Conservation (phyloP, 2,113 vertebrate species). For the Pardalotus punctatus region DNA sequence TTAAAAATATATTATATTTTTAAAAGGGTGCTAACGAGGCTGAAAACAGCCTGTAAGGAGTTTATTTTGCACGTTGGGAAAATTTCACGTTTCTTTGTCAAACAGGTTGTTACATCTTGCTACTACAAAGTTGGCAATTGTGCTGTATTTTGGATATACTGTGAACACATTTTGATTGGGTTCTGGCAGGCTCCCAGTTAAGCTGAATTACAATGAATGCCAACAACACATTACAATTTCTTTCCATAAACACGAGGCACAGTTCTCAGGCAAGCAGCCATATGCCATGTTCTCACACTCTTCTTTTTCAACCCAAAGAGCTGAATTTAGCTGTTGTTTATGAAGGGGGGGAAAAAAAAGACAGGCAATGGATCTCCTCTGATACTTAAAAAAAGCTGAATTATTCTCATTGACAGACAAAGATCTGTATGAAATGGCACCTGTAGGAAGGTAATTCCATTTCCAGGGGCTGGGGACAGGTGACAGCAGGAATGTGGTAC, state of each 20-base stretch:
- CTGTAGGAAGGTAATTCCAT: neutral
- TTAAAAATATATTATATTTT: neutral
- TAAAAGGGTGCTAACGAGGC: neutral
- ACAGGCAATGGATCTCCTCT: neutral
- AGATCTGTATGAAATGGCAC: neutral
- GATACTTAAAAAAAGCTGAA: neutral
- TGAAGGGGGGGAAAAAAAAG: neutral
- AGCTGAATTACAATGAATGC: slow-evolving; percentile 34
- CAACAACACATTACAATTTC: slow-evolving; percentile 36
- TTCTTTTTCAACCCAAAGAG: neutral
- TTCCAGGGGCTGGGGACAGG: neutral
- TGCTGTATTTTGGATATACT: slow-evolving; percentile 23
- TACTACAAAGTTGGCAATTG: slow-evolving; percentile 35
- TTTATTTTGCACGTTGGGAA: neutral
- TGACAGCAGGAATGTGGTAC: neutral
- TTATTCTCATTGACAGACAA: neutral
- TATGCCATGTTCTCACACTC: slow-evolving; percentile 4
- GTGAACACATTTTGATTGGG: slow-evolving; percentile 37
- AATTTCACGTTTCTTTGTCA: neutral
- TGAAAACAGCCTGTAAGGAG: neutral
- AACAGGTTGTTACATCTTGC: slow-evolving; percentile 6
- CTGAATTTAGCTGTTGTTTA: neutral
- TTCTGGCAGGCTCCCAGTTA: slow-evolving; percentile 56
- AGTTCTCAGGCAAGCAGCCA: slow-evolving; percentile 23
- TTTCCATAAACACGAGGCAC: slow-evolving; percentile 31